Evolutionary conservation across 2,797 vertebrate species (phyloP).

Genomic region (Intellagama lesueurii): DNA sequence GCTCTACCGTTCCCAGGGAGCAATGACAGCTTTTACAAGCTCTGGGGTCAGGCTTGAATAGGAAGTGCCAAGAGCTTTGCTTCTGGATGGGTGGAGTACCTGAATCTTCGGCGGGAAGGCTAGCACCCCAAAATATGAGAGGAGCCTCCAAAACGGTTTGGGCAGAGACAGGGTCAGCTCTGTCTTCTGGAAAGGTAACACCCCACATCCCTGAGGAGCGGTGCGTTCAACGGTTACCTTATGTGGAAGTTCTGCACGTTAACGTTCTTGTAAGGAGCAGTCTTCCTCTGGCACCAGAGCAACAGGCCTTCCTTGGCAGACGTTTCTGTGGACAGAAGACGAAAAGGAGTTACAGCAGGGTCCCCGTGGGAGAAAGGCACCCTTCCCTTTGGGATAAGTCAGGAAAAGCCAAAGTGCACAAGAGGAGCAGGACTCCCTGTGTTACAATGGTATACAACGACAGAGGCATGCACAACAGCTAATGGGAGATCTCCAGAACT

Average conservation of each 20-base stretch:
- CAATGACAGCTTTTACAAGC: background rate
- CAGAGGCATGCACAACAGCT: background rate
- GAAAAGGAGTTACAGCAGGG: background rate
- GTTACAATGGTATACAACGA: background rate
- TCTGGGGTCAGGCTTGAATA: background rate
- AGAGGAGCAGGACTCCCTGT: background rate
- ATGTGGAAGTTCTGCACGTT: conserved; percentile 99
- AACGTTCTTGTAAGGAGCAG: conserved; percentile 96
- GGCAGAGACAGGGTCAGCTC: too few species aligned
- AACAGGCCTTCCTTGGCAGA: conserved; percentile 95
- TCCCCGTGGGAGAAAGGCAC: too few species aligned
- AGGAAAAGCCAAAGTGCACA: background rate
- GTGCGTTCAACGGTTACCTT: conserved; percentile 75
- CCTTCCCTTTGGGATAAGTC: too few species aligned
- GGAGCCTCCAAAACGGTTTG: background rate
- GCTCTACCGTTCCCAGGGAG: background rate
- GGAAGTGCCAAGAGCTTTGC: background rate
- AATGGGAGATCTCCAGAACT: too few species aligned
- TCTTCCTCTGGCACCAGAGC: conserved; percentile 96
- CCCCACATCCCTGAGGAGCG: rapidly evolving
- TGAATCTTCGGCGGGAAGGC: background rate
- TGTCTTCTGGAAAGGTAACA: background rate
- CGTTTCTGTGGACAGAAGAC: conserved; percentile 80
- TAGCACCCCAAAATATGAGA: background rate
- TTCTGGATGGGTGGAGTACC: background rate